These are phyloP conservation scores for Conomelus anceps DNA, from an alignment of 2,888 invertebrate genomes.

Conservation along the genomic window DNA sequence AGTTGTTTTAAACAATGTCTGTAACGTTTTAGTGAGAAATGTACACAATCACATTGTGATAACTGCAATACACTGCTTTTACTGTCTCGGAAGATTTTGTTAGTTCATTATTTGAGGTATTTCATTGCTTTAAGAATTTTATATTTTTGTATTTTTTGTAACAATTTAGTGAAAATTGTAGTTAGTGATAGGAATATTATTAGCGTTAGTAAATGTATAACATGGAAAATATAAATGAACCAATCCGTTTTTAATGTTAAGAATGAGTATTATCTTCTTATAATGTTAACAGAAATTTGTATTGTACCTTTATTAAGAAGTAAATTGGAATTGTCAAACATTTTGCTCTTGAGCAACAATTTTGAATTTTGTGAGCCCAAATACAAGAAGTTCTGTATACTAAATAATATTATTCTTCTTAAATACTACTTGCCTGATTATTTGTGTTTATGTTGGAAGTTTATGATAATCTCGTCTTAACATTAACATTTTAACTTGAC, in stretches of 20 bases:
- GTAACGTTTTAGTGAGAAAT: not conserved
- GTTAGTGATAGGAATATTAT: not conserved
- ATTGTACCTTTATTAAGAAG: not conserved
- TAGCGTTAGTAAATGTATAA: not conserved
- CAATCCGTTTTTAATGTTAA: not conserved
- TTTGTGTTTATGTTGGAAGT: too few species aligned
- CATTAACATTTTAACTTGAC: too few species aligned
- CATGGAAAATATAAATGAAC: not conserved
- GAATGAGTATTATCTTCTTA: not conserved
- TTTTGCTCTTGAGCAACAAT: too few species aligned
- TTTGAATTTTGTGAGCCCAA: too few species aligned
- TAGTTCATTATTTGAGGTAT: not conserved
- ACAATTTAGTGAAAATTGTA: not conserved
- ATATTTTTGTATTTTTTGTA: constrained; percentile 4
- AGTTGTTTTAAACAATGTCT: not conserved
- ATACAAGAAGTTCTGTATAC: too few species aligned
- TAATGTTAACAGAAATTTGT: not conserved
- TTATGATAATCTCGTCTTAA: too few species aligned
- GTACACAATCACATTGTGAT: not conserved
- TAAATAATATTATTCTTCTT: too few species aligned
- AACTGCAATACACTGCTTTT: not conserved
- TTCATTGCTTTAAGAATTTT: not conserved
- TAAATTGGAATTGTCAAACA: too few species aligned
- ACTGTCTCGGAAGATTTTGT: not conserved
- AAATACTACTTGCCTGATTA: too few species aligned